A percentile compares a stretch with the other conserved stretches of the same genome.
Evolutionary conservation across 2,113 vertebrate genomes (phyloP).

Genomic region (Brachionichthys hirsutus): DNA sequence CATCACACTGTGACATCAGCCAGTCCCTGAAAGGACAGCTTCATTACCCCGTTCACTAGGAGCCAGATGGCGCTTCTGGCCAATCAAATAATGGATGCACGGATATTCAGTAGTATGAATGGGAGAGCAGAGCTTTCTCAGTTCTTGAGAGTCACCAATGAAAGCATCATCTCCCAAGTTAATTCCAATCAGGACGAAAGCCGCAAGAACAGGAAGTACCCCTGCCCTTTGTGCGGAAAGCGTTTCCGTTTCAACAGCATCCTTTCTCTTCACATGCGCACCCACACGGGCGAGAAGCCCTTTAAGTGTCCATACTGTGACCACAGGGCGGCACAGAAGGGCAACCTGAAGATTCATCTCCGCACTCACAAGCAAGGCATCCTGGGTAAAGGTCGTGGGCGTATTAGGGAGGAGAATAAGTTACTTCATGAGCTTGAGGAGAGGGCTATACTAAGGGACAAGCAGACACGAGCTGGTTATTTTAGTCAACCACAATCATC

Average conservation of each 20-base stretch:
- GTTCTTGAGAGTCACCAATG: slow-evolving; percentile 93
- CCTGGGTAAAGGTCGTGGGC: slow-evolving; percentile 93
- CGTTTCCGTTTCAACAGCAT: slow-evolving; percentile 99
- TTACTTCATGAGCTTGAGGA: slow-evolving; percentile 97
- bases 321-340: slow-evolving; percentile 96
- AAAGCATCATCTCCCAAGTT: slow-evolving; percentile 91
- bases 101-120: slow-evolving; percentile 84
- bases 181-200: slow-evolving; percentile 91
- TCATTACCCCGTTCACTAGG: slow-evolving; percentile 84
- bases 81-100: slow-evolving; percentile 92
- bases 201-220: slow-evolving; percentile 96
- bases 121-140: slow-evolving; percentile 94
- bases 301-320: slow-evolving; percentile 99
- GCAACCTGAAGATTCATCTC: slow-evolving; percentile 98
- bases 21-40: slow-evolving; percentile 82
- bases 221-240: slow-evolving; percentile 94
- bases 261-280: slow-evolving; percentile 96
- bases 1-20: slow-evolving; percentile 82
- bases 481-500: slow-evolving; percentile 63
- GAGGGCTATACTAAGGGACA: slow-evolving; percentile 92
- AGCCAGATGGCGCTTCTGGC: slow-evolving; percentile 95
- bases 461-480: slow-evolving; percentile 86
- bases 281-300: slow-evolving; percentile 97
- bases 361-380: slow-evolving; percentile 97
- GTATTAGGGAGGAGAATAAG: slow-evolving; percentile 94